Evolutionary conservation across 2,888 invertebrate species (phyloP).

Genomic region (Chymomyza caudatula): DNA sequence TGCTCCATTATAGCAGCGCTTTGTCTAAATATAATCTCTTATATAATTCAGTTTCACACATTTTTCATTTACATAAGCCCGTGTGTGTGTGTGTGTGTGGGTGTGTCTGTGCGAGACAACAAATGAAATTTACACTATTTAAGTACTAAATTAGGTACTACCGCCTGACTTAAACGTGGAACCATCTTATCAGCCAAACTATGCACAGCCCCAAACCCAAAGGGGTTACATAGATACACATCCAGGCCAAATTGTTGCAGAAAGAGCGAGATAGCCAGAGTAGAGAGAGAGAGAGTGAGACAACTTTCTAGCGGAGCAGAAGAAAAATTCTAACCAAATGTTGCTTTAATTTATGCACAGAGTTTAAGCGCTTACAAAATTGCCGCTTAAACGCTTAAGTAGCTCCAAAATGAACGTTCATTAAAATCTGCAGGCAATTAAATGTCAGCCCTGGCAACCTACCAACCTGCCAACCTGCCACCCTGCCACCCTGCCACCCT

Average conservation of each 20-base stretch:
- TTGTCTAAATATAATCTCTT: neutral
- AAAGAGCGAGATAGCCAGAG: too few species aligned
- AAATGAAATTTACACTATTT: neutral
- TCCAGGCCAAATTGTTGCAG: too few species aligned
- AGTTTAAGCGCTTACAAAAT: constrained; percentile 7
- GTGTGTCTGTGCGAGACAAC: neutral
- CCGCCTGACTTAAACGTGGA: neutral
- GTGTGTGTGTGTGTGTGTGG: neutral
- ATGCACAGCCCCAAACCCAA: neutral
- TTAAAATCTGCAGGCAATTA: constrained; percentile 43
- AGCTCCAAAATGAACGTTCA: constrained; percentile 43
- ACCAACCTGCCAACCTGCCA: neutral
- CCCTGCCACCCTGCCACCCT: neutral
- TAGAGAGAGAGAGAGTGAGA: neutral
- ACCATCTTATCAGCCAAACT: neutral
- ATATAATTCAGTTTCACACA: neutral
- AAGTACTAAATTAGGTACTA: neutral
- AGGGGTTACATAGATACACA: neutral
- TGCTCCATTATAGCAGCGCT: neutral
- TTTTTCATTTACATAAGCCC: neutral
- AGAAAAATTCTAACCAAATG: neutral
- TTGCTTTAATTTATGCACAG: neutral
- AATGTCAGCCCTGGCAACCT: constrained; percentile 4
- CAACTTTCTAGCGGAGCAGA: too few species aligned
- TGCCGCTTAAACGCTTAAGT: constrained; percentile 41